Conservation (phyloP, 2,113 vertebrate genomes). For the Perca fluviatilis region DNA sequence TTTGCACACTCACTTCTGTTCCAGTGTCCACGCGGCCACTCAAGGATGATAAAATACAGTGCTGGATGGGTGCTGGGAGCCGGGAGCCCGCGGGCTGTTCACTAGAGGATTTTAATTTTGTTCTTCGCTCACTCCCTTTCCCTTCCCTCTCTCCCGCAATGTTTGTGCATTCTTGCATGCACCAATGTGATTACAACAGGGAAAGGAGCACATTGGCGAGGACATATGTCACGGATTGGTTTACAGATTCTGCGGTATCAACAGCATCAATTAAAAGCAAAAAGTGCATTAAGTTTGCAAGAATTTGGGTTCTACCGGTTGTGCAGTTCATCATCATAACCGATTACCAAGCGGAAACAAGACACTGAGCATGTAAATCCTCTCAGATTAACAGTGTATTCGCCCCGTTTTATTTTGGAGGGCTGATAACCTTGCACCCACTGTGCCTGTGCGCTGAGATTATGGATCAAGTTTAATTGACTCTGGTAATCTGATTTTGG, state of each 20-base stretch:
- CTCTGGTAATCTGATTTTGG: constrained; percentile 76
- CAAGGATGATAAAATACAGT: constrained; percentile 77
- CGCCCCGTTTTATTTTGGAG: constrained; percentile 50
- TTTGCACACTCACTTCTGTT: constrained; percentile 68
- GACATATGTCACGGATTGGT: constrained; percentile 46
- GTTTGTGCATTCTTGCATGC: constrained; percentile 67
- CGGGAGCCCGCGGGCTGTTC: constrained; percentile 60
- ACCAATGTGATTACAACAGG: constrained; percentile 56
- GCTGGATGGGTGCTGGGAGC: constrained; percentile 62
- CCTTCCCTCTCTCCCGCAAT: constrained; percentile 45
- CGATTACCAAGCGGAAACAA: background rate
- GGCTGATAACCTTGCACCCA: constrained; percentile 63
- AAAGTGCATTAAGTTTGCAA: constrained; percentile 1
- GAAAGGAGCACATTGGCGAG: constrained; percentile 29
- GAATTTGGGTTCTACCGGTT: constrained; percentile 20
- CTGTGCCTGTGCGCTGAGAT: constrained; percentile 60
- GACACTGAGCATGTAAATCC: constrained; percentile 32
- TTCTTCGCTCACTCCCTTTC: constrained; percentile 60
- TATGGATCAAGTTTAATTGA: constrained; percentile 78
- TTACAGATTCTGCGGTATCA: constrained; percentile 13
- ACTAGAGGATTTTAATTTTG: constrained; percentile 77
- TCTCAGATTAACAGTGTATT: constrained; percentile 44
- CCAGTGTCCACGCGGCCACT: constrained; percentile 62
- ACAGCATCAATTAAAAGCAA: constrained; percentile 37
- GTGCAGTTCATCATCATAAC: background rate